Percentiles rank a stretch among this genome's conserved stretches.
Conservation (phyloP, 2,888 invertebrate species). For the Nudaria mundana region DNA sequence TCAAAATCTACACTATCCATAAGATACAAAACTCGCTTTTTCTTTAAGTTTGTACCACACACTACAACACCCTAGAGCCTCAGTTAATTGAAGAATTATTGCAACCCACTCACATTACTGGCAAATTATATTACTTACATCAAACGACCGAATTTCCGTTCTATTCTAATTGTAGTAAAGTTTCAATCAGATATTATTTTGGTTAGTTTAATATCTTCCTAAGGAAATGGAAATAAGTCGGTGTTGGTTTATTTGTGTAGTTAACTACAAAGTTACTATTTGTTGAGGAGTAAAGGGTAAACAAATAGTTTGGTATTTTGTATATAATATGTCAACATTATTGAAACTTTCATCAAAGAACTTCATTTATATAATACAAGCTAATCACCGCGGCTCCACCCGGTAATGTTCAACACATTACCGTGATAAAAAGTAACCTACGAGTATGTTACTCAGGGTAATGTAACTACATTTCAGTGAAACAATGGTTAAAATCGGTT, state of each 20-base stretch:
- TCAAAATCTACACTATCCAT: too few species aligned
- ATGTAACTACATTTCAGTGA: too few species aligned
- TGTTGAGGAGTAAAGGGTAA: conserved; percentile 7
- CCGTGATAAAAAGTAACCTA: too few species aligned
- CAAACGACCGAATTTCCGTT: conserved; percentile 31
- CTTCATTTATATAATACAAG: too few species aligned
- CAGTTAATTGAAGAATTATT: conserved; percentile 67
- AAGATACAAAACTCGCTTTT: too few species aligned
- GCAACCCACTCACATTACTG: conserved; percentile 49
- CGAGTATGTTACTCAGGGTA: too few species aligned
- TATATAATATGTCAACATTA: too few species aligned
- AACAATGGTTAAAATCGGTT: too few species aligned
- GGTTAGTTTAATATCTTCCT: conserved; percentile 16
- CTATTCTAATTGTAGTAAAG: conserved; percentile 26
- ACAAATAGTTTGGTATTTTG: too few species aligned
- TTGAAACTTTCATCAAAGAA: too few species aligned
- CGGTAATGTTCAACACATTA: too few species aligned
- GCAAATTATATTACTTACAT: conserved; percentile 40
- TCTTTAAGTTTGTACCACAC: conserved; percentile 15
- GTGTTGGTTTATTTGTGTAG: conserved; percentile 16
- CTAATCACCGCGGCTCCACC: too few species aligned
- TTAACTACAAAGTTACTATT: conserved; percentile 8
- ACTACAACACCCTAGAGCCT: conserved; percentile 32
- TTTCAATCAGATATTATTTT: conserved; percentile 16
- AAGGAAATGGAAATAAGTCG: conserved; percentile 29